Conservation (phyloP, 2,888 invertebrate genomes). For the Ypsolopha sequella region DNA sequence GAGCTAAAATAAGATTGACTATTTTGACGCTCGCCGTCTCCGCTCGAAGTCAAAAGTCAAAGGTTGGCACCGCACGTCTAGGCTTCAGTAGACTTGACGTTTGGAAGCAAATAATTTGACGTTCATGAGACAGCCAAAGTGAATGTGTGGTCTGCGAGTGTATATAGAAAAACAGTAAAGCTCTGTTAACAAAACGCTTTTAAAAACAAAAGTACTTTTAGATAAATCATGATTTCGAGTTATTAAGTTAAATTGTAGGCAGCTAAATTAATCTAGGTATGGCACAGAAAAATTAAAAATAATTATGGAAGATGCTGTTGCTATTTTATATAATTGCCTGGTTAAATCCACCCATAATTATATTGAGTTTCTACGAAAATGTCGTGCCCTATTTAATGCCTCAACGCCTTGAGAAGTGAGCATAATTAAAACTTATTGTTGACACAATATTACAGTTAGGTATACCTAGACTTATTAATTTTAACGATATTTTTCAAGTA, state of each 20-base stretch:
- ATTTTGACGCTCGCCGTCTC: slow-evolving; percentile 18
- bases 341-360: no score
- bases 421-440: no score
- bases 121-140: slow-evolving; percentile 3
- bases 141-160: not conserved
- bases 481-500: no score
- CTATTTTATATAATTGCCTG: no score
- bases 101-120: slow-evolving; percentile 17
- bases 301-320: no score
- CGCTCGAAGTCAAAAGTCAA: slow-evolving; percentile 13
- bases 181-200: not conserved
- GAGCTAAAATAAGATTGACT: slow-evolving; percentile 10
- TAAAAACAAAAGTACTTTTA: not conserved
- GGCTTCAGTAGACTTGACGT: slow-evolving; percentile 4
- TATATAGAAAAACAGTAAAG: not conserved
- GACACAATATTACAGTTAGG: no score
- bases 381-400: no score
- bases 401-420: no score
- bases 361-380: no score
- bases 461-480: no score
- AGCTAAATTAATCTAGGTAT: not conserved
- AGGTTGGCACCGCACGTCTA: slow-evolving; percentile 4
- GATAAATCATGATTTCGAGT: not conserved
- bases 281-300: no score
- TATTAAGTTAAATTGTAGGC: not conserved